Base-by-base conservation (phyloP, 1,140 invertebrate genomes). In the Papilio dardanus region DNA sequence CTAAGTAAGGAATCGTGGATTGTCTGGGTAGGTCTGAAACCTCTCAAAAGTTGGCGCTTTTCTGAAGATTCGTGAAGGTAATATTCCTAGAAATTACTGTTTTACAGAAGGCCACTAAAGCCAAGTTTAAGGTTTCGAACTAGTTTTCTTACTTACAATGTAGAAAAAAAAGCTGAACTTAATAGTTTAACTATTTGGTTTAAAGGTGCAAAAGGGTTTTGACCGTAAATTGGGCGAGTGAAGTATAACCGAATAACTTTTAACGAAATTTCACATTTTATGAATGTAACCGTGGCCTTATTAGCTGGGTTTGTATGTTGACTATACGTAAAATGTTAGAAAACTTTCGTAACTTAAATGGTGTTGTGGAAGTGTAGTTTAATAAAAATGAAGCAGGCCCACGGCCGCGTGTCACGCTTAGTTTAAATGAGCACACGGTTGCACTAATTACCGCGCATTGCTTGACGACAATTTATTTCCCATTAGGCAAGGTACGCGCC, bases 381-480 rank as follows among this genome's bases (percentile, higher is more conserved):
- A 87, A 88, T 71, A 81, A 81, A 79, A 83, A 88, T 85, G 85
- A 77, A 87, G 86, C 83, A 79, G 84, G 83, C 81, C 74, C 73
- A 77, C 71, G 71, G 65, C 81, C 78, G 74, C 80, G 76, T 87
- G 86, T 89, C 87, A 88, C 86, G 88, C 85, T 90, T 83, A 86
- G 85, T 90, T 90, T 85, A 86, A 90, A 88, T 88, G 87, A 85
- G 83, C 82, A 83, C 83, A 82, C 81, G 79, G 74, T 74, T 86
- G 85, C 80, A 89, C 87, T 92, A 92, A 92, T 92, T 92, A 88
- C 86, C 85, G 71, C 78, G 80, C 81, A 82, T 84, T 84, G 83
- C 83, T 84, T 85, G 85, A 78, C 83, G 90, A 92, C 90, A 92
- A 92, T 92, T 92, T 92, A 92, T 92, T 92, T 92, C 88, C 85